phyloP scores from a whole-genome alignment of 2,888 invertebrate genomes.

The Drosophila melanosoma region DNA sequence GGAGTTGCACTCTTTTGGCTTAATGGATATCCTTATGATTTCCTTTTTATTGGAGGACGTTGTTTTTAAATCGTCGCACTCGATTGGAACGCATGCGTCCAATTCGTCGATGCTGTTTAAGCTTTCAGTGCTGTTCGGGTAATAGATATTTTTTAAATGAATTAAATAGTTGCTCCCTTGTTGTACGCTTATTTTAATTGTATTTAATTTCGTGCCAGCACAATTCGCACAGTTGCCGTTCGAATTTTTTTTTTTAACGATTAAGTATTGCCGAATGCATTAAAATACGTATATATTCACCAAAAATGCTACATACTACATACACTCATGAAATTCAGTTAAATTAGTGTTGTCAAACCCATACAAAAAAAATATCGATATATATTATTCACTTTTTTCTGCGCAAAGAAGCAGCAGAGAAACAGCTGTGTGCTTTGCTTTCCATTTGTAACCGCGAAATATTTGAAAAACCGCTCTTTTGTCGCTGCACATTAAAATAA shows the following conservation, averaged over 20 bases:
- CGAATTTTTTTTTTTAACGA: slow-evolving; percentile 11
- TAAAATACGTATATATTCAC: neutral
- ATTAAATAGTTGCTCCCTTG: slow-evolving; percentile 25
- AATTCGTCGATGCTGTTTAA: slow-evolving; percentile 1
- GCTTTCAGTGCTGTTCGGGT: slow-evolving; percentile 15
- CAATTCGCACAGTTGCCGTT: neutral
- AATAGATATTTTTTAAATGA: slow-evolving; percentile 21
- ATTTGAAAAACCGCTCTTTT: slow-evolving; percentile 40
- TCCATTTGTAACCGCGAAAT: slow-evolving; percentile 29
- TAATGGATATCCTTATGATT: neutral
- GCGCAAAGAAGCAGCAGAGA: neutral
- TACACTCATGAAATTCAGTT: neutral
- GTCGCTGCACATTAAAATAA: neutral
- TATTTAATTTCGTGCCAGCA: neutral
- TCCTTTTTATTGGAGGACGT: slow-evolving; percentile 26
- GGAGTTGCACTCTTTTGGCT: too few relatives aligned
- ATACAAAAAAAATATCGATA: neutral
- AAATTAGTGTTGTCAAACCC: neutral
- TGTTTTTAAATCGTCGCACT: slow-evolving; percentile 1
- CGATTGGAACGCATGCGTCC: slow-evolving; percentile 9
- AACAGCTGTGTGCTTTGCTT: slow-evolving; percentile 30
- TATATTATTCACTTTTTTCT: neutral
- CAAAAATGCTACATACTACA: neutral
- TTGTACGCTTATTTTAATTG: slow-evolving; percentile 48
- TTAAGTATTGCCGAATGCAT: slow-evolving; percentile 7